Conservation (phyloP, 1,140 invertebrate genomes). For the Bicyclus anynana region DNA sequence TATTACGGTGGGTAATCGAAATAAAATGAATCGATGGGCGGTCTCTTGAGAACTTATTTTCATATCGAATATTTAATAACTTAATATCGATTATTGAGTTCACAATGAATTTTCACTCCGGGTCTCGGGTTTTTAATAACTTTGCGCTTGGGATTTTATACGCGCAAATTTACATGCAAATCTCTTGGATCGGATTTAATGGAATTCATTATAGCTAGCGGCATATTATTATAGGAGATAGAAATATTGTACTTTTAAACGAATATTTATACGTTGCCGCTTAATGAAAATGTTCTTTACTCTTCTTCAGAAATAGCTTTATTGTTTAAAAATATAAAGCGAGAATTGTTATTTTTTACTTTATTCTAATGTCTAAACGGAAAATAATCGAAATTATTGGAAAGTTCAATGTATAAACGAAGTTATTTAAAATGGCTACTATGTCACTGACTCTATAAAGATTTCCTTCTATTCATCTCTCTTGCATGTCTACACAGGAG, state of each 20-base stretch:
- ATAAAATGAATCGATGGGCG: slow-evolving; percentile 24
- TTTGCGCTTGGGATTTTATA: slow-evolving; percentile 14
- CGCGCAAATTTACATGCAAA: slow-evolving; percentile 22
- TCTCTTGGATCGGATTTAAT: slow-evolving; percentile 19
- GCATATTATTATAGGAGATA: slow-evolving; percentile 8
- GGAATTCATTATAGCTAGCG: slow-evolving; percentile 16
- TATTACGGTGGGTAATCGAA: slow-evolving; percentile 25
- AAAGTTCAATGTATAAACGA: too few species aligned
- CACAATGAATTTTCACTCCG: slow-evolving; percentile 26
- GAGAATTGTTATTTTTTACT: too few species aligned
- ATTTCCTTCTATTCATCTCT: too few species aligned
- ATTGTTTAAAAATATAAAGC: too few species aligned
- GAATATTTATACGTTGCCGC: neutral
- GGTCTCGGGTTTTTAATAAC: slow-evolving; percentile 24
- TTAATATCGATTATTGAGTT: slow-evolving; percentile 31
- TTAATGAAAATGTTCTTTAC: neutral
- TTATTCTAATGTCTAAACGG: too few species aligned
- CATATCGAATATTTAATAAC: slow-evolving; percentile 30
- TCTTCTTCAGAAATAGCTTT: too few species aligned
- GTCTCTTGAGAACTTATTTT: slow-evolving; percentile 23
- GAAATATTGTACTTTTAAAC: neutral
- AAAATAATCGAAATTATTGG: too few species aligned
- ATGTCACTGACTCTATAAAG: too few species aligned
- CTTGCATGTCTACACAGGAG: too few species aligned
- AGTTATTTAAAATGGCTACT: too few species aligned